Conservation (phyloP, 2,797 vertebrate genomes). For the Hydrophis major region DNA sequence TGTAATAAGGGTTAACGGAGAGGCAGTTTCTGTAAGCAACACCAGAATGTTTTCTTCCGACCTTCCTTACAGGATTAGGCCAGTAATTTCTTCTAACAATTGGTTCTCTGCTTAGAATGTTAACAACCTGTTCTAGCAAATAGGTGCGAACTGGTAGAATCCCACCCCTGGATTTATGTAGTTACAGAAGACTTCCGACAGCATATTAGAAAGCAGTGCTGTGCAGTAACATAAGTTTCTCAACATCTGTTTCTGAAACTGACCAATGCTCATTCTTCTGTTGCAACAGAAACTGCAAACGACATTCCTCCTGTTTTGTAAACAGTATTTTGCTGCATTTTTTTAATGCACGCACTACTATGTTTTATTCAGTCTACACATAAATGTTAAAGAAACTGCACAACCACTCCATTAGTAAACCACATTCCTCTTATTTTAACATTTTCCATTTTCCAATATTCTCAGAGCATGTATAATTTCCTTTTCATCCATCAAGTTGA, state of each 20-base stretch:
- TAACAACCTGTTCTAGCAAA: too few species aligned
- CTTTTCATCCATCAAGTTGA: background rate
- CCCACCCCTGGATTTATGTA: background rate
- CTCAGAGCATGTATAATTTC: background rate
- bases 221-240: background rate
- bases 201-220: background rate
- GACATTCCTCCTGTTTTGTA: background rate
- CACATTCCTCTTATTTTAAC: background rate
- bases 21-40: too few species aligned
- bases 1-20: too few species aligned
- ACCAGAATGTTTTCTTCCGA: too few species aligned
- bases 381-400: background rate
- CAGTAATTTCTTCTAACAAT: too few species aligned
- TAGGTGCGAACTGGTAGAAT: too few species aligned
- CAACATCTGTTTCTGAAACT: background rate
- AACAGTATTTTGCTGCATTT: background rate
- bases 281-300: background rate
- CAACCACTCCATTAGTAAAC: background rate
- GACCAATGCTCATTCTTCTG: background rate
- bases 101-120: too few species aligned
- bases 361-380: background rate
- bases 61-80: too few species aligned
- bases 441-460: background rate
- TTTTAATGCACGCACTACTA: background rate
- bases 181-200: background rate